Conservation (phyloP, 2,113 vertebrate species). For the Numenius arquata region DNA sequence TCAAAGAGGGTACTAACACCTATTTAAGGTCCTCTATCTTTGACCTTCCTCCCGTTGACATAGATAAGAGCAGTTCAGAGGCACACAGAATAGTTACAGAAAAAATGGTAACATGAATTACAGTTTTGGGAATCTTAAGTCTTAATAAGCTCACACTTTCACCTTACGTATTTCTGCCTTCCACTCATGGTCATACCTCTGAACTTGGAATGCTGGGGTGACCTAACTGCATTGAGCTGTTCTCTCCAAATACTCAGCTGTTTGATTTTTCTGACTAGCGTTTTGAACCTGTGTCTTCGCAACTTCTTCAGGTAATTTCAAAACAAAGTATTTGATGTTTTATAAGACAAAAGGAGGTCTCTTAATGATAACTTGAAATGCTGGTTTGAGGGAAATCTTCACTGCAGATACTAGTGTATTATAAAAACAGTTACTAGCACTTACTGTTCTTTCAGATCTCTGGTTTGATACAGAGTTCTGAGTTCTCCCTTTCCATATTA, state of each 20-base stretch:
- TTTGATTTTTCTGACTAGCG: not conserved
- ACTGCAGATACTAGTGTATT: not conserved
- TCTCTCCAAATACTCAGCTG: not conserved
- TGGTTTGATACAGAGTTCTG: not conserved
- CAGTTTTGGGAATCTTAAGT: not conserved
- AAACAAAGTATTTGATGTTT: not conserved
- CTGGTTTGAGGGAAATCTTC: not conserved
- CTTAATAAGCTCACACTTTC: slow-evolving; percentile 19
- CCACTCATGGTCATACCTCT: not conserved
- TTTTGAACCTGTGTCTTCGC: not conserved
- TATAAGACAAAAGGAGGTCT: not conserved
- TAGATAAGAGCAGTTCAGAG: slow-evolving; percentile 22
- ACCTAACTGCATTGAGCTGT: not conserved
- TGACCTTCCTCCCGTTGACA: slow-evolving; percentile 25
- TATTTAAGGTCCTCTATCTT: slow-evolving; percentile 42
- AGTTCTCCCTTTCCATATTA: not conserved
- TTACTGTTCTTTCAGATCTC: not conserved
- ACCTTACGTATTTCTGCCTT: not conserved
- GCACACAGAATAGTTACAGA: not conserved
- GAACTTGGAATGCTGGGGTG: not conserved
- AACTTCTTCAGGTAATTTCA: not conserved
- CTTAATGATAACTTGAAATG: not conserved
- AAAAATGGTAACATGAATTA: not conserved
- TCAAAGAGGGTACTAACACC: slow-evolving; percentile 28
- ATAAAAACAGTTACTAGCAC: not conserved